These are phyloP conservation scores for Protosalanx chinensis DNA, from an alignment of 2,797 vertebrate genomes.

Conservation along the genomic window DNA sequence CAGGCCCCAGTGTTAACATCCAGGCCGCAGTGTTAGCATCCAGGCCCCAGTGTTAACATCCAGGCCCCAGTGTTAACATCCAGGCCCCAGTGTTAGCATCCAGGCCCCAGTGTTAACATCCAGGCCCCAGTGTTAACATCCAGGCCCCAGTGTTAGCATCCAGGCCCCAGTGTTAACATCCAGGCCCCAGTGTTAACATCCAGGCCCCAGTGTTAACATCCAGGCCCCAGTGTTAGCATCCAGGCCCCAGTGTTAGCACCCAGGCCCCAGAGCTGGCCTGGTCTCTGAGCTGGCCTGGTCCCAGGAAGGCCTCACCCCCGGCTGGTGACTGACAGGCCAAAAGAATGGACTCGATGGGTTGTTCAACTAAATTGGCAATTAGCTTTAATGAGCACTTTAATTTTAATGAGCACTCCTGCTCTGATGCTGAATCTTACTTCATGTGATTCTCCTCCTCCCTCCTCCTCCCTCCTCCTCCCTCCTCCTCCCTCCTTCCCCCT, in stretches of 20 bases:
- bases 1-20: no score
- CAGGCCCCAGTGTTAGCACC: no score
- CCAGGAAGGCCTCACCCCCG: not conserved
- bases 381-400: constrained; percentile 77
- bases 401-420: constrained; percentile 73
- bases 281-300: constrained; percentile 3
- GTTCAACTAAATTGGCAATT: constrained; percentile 73
- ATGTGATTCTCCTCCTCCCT: constrained; percentile 31
- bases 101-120: not conserved
- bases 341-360: constrained; percentile 49
- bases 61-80: no score
- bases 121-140: no score
- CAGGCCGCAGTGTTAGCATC: not conserved
- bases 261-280: not conserved
- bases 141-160: no score
- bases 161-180: no score
- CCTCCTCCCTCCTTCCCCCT: not conserved
- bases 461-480: not conserved
- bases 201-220: not conserved
- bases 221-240: no score
- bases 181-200: not conserved
- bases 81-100: not conserved
- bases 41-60: not conserved
- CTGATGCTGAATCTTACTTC: constrained; percentile 41
- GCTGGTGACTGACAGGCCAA: constrained; percentile 47